These are phyloP conservation scores for Chaitophorus viminalis DNA, from an alignment of 2,888 invertebrate species.

Conservation along the genomic window DNA sequence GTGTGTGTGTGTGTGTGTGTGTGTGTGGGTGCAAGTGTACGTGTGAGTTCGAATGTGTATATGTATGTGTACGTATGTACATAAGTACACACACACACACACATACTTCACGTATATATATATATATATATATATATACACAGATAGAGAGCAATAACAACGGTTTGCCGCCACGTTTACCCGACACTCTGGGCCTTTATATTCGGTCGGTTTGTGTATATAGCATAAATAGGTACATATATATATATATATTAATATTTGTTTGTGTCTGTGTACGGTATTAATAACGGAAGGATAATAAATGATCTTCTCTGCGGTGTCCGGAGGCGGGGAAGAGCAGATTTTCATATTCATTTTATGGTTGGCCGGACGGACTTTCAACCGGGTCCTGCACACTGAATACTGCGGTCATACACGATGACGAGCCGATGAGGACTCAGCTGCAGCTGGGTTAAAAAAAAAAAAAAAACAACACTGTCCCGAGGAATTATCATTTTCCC, in stretches of 20 bases:
- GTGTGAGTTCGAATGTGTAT: background rate
- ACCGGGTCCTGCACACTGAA: background rate
- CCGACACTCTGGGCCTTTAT: conserved; percentile 7
- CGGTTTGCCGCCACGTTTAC: conserved; percentile 22
- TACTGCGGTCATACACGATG: background rate
- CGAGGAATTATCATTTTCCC: conserved; percentile 1
- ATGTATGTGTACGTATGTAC: background rate
- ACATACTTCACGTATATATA: no score
- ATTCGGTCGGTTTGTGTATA: conserved; percentile 8
- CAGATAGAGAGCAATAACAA: conserved; percentile 24
- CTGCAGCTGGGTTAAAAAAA: background rate
- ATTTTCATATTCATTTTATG: conserved; percentile 59
- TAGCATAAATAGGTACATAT: background rate
- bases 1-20: background rate
- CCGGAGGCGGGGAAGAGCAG: conserved; percentile 25
- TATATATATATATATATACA: no score
- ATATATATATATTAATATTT: background rate
- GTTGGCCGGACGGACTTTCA: conserved; percentile 54
- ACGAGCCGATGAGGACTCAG: background rate
- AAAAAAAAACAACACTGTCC: conserved; percentile 4
- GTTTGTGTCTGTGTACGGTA: background rate
- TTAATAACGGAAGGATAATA: conserved; percentile 49
- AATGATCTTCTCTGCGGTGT: background rate
- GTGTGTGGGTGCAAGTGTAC: background rate
- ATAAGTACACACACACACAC: no score